phyloP scores from a whole-genome alignment of 2,797 vertebrate species.

The Prunella strophiata region DNA sequence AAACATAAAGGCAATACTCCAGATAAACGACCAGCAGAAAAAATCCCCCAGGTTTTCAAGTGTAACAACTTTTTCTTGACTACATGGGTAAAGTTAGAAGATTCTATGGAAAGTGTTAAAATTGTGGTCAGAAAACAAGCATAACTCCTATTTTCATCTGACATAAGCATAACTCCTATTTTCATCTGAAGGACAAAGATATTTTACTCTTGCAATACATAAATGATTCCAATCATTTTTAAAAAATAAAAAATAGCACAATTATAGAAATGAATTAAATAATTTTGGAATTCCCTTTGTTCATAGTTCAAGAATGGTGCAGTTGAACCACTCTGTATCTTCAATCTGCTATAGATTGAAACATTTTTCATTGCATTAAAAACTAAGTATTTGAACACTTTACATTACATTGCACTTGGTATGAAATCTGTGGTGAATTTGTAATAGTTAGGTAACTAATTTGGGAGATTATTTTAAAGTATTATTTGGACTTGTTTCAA shows the following conservation, averaged over 20 bases:
- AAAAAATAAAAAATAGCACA: neutral
- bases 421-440: neutral
- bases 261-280: neutral
- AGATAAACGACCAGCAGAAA: neutral
- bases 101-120: neutral
- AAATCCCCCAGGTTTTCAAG: neutral
- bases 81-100: neutral
- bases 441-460: neutral
- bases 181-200: neutral
- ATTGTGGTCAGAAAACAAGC: neutral
- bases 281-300: neutral
- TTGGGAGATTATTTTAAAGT: neutral
- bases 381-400: neutral
- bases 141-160: neutral
- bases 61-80: neutral
- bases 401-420: neutral
- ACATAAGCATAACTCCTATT: neutral
- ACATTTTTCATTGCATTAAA: neutral
- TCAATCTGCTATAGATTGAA: neutral
- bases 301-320: neutral
- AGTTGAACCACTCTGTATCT: neutral
- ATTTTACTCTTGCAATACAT: neutral
- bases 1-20: neutral
- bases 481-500: conserved; percentile 3
- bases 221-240: accelerated